These are phyloP conservation scores for Setophaga kirtlandii DNA, from an alignment of 2,113 vertebrate species.

Conservation along the genomic window DNA sequence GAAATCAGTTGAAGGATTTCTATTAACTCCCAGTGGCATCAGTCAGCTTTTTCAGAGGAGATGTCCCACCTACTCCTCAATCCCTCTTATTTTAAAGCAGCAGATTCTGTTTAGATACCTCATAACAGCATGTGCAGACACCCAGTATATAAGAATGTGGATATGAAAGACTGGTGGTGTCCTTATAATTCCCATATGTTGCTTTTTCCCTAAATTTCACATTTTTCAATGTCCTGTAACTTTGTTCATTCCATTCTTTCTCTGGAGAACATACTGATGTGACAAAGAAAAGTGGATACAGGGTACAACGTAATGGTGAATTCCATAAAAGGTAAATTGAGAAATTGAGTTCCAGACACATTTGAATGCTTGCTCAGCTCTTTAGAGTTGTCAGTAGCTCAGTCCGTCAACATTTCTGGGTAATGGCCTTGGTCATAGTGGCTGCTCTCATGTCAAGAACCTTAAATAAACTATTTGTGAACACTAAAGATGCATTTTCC, in stretches of 20 bases:
- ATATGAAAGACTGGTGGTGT: not conserved
- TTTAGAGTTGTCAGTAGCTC: not conserved
- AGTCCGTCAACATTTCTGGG: fast-evolving
- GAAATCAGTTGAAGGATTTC: not conserved
- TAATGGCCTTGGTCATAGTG: not conserved
- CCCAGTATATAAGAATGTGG: not conserved
- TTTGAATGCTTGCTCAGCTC: not conserved
- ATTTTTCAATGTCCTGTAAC: not conserved
- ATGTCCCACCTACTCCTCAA: not conserved
- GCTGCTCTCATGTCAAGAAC: not conserved
- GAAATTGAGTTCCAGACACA: not conserved
- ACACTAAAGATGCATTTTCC: not conserved
- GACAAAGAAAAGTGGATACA: not conserved
- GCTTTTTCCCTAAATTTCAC: not conserved
- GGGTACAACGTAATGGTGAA: not conserved
- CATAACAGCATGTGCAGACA: not conserved
- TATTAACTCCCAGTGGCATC: not conserved
- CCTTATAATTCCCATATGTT: not conserved
- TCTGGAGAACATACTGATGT: not conserved
- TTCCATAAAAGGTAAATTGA: not conserved
- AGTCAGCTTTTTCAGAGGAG: not conserved
- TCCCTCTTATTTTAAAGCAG: not conserved
- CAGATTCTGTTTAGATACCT: not conserved
- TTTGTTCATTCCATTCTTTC: not conserved
- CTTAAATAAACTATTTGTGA: not conserved